These are phyloP conservation scores for Bombus pascuorum DNA, from an alignment of 1,140 invertebrate genomes.

Conservation along the genomic window DNA sequence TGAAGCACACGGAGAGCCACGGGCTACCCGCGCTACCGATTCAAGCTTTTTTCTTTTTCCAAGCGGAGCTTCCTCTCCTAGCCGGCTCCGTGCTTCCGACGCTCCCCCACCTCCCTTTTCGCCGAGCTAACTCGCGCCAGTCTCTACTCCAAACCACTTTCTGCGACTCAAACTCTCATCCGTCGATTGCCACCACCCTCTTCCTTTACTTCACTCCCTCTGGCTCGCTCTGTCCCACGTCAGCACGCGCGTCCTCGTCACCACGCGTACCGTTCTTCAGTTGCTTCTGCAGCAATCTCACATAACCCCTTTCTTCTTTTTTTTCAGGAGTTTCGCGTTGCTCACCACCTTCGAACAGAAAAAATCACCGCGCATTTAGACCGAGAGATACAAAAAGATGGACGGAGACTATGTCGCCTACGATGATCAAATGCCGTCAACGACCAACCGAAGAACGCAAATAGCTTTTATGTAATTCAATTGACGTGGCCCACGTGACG, in stretches of 20 bases:
- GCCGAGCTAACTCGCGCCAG: conserved; percentile 39
- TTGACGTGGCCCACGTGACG: neutral
- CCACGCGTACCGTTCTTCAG: neutral
- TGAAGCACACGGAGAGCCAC: conserved; percentile 12
- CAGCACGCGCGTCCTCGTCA: neutral
- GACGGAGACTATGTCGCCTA: too few relatives aligned
- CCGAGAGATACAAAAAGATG: neutral
- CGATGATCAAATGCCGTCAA: neutral
- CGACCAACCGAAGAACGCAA: neutral
- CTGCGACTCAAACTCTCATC: conserved; percentile 63
- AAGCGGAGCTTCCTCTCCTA: neutral
- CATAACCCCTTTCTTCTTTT: neutral
- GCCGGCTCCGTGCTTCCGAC: neutral
- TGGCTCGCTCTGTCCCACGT: neutral
- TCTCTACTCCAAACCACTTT: conserved; percentile 62
- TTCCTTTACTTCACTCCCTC: conserved; percentile 11
- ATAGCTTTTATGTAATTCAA: conserved; percentile 31
- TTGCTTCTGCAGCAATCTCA: neutral
- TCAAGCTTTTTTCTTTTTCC: neutral
- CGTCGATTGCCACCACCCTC: conserved; percentile 39
- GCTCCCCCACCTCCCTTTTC: neutral
- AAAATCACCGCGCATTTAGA: neutral
- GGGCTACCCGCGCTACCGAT: neutral
- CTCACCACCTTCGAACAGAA: conserved; percentile 2
- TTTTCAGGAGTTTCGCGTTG: neutral